phyloP scores from a whole-genome alignment of 1,140 invertebrate species.

The Drosophila bocqueti region DNA sequence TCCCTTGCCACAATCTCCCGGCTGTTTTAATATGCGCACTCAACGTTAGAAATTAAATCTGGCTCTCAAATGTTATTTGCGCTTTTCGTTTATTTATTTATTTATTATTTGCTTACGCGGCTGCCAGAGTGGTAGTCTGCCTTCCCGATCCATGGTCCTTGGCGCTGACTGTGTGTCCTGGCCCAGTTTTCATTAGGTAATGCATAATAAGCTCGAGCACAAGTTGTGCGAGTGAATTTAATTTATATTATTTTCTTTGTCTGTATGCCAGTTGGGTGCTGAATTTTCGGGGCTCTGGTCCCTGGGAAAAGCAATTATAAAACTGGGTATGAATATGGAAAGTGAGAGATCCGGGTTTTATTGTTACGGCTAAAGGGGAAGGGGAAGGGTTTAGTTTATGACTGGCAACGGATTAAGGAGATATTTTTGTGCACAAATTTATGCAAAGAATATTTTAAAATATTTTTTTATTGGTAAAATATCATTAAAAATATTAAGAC shows the following conservation, averaged over 20 bases:
- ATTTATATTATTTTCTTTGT: conserved; percentile 61
- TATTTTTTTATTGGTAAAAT: not conserved
- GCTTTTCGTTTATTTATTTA: conserved; percentile 83
- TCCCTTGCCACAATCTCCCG: conserved; percentile 35
- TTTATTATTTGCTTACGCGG: conserved; percentile 81
- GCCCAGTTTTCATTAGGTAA: conserved; percentile 81
- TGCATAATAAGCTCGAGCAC: conserved; percentile 71
- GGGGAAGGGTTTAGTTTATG: not conserved
- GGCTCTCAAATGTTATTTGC: conserved; percentile 83
- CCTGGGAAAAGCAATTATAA: conserved; percentile 44
- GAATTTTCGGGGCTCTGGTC: conserved; percentile 8
- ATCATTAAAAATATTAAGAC: not conserved
- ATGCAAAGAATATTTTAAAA: not conserved
- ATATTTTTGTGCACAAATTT: not conserved
- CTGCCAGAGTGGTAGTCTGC: conserved; percentile 17
- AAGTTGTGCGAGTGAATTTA: conserved; percentile 58
- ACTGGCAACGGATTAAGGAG: not conserved
- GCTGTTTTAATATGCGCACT: conserved; percentile 82
- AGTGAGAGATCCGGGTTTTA: conserved; percentile 1
- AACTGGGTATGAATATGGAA: conserved; percentile 22
- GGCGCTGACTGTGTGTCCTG: conserved; percentile 21
- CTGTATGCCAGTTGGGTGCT: conserved; percentile 5
- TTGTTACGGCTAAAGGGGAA: not conserved
- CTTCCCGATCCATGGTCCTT: conserved; percentile 1
- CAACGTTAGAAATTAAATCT: conserved; percentile 84